Evolutionary conservation across 1,140 invertebrate species (phyloP).

Genomic region (Philotrypesis tridentata): DNA sequence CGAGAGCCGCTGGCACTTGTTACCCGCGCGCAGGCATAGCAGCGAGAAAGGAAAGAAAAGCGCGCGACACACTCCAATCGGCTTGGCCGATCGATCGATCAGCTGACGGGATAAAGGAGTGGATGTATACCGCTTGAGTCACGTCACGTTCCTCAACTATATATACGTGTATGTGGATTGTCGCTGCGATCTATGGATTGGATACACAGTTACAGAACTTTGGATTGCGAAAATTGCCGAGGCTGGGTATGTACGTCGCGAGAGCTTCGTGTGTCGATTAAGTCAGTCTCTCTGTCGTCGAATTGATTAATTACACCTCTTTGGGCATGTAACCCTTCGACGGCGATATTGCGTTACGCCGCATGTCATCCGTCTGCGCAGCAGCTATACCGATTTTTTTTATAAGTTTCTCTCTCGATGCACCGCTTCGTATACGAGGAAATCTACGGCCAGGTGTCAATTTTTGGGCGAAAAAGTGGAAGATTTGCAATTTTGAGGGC

Average conservation of each 20-base stretch:
- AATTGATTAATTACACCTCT: constrained; percentile 5
- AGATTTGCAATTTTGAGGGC: too few relatives aligned
- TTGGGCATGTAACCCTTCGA: neutral
- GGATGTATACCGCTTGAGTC: neutral
- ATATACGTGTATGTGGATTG: neutral
- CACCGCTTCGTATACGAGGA: too few relatives aligned
- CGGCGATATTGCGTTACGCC: neutral
- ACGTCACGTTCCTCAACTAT: neutral
- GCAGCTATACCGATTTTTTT: too few relatives aligned
- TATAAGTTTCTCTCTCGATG: too few relatives aligned
- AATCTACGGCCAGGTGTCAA: too few relatives aligned
- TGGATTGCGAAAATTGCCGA: constrained; percentile 12
- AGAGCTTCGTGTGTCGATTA: neutral
- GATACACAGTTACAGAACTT: neutral
- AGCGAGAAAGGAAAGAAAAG: neutral
- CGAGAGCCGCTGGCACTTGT: neutral
- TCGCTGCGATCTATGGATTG: too few relatives aligned
- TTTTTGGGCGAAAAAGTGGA: too few relatives aligned
- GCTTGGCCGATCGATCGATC: constrained; percentile 9
- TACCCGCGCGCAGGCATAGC: neutral
- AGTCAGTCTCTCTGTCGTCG: neutral
- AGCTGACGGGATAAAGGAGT: constrained; percentile 14
- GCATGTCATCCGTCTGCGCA: too few relatives aligned
- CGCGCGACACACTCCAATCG: neutral
- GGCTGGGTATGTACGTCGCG: too few relatives aligned